Evolutionary conservation across 2,888 invertebrate genomes (phyloP).

Genomic region (Cryptophagus acutangulus): DNA sequence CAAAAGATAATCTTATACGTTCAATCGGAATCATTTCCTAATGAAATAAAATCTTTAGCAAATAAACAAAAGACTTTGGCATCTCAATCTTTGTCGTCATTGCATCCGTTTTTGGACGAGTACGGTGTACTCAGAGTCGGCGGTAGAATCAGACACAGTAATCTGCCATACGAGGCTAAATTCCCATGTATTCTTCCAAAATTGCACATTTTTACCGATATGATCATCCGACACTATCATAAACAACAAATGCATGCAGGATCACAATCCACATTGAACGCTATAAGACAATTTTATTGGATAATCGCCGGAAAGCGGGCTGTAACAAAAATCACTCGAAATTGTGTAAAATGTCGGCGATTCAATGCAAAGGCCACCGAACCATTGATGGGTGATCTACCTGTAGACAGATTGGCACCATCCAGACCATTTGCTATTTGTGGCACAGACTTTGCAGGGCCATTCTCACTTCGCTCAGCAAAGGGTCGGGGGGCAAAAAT

Average conservation of each 20-base stretch:
- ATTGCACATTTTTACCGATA: neutral
- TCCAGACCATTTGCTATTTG: neutral
- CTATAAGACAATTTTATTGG: neutral
- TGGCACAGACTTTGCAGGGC: neutral
- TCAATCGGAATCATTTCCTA: no score
- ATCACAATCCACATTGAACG: neutral
- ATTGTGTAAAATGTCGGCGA: neutral
- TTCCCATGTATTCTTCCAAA: neutral
- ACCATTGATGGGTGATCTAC: neutral
- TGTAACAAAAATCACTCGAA: neutral
- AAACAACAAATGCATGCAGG: neutral
- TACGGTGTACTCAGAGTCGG: neutral
- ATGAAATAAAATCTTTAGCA: no score
- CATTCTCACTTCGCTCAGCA: neutral
- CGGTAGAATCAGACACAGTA: neutral
- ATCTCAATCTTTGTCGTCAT: no score
- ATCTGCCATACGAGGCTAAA: neutral
- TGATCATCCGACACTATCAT: neutral
- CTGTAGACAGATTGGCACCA: neutral
- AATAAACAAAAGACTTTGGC: no score
- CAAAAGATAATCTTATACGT: no score
- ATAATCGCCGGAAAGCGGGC: neutral
- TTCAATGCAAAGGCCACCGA: neutral
- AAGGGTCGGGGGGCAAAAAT: neutral
- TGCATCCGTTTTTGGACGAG: neutral